Base-by-base conservation (phyloP, 2,797 vertebrate genomes). In the Galago senegalensis region DNA sequence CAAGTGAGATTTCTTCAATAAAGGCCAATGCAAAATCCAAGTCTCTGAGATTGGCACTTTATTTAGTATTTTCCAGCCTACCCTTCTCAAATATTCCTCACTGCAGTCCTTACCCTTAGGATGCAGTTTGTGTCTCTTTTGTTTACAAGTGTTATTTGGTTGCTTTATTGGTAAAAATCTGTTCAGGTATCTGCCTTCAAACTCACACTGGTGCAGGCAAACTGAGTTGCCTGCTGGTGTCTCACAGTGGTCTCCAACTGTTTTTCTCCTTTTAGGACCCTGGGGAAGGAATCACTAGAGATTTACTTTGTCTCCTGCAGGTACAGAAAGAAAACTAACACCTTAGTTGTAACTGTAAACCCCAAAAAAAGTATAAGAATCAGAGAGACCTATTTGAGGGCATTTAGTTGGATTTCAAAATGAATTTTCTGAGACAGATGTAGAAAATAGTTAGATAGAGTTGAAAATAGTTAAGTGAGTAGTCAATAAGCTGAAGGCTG, bases 401-500 rank as follows among this genome's bases (percentile, higher is more conserved):
- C 34, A 72, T 85, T 46, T 63, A 85, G 60, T 85, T 87, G 69
- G 61, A 87, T 43, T 94, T 96, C 82, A 61, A 90, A 93, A 76
- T 73, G 73, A 80, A 60, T 89, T 80, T 72, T 89, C 77, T 17
- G 43, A 81, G 72, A 84, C 37, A 67, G 20, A 73, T 13, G 5
- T n/a, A 80, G 81, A 70, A 87, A 89, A 58, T 34, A 25, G 14
- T 63, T 80, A 72, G 37, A 40, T 34, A 76, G 0, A 70, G 65
- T 90, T 90, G 23, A 87, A 75, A 90, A 46, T 43, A 83, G 40
- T 86, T 81, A 75, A 37, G 29, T 87, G 81, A 72, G 5, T 90
- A 70, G 70, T 86, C 65, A 83, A 46, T 82, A 83, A 73, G 60
- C 87, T 49, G 69, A 70, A 56, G 34, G 46, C 73, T 31, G 34